These are phyloP conservation scores for Oedothorax gibbosus DNA, from an alignment of 1,140 invertebrate genomes.

Conservation along the genomic window DNA sequence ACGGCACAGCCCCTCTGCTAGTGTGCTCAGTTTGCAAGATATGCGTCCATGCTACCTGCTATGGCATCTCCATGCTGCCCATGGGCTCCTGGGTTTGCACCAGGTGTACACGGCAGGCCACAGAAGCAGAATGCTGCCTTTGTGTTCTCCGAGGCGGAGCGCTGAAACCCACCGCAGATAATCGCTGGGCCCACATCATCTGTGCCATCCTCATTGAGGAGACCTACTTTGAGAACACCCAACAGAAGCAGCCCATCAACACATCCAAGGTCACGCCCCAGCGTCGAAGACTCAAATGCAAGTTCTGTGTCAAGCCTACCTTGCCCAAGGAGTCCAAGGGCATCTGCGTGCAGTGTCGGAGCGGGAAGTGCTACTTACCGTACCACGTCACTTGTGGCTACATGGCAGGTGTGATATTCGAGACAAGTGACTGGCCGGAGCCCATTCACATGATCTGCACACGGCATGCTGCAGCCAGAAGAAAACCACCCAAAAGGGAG, in stretches of 20 bases:
- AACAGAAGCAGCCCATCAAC: conserved; percentile 70
- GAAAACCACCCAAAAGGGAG: conserved; percentile 31
- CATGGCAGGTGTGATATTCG: conserved; percentile 69
- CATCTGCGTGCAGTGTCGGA: conserved; percentile 70
- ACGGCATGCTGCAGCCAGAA: conserved; percentile 43
- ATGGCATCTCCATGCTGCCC: conserved; percentile 47
- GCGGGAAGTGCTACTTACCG: conserved; percentile 68
- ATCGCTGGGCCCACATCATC: conserved; percentile 73
- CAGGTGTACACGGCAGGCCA: conserved; percentile 25
- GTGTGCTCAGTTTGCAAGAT: conserved; percentile 68
- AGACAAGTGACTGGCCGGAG: conserved; percentile 69
- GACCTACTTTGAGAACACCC: conserved; percentile 64
- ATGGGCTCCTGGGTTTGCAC: conserved; percentile 38
- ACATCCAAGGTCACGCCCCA: conserved; percentile 65
- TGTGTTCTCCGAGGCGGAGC: conserved; percentile 76
- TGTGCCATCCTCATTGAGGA: conserved; percentile 72
- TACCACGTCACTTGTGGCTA: conserved; percentile 73
- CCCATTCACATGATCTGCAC: conserved; percentile 72
- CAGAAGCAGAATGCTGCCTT: conserved; percentile 68
- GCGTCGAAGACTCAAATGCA: conserved; percentile 61
- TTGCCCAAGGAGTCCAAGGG: conserved; percentile 53
- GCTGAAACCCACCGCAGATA: conserved; percentile 75
- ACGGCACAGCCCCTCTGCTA: conserved; percentile 65
- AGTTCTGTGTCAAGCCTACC: conserved; percentile 62
- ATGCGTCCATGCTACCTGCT: conserved; percentile 68